These are phyloP conservation scores for Galerucella nymphaeae DNA, from an alignment of 2,888 invertebrate genomes.

Conservation along the genomic window DNA sequence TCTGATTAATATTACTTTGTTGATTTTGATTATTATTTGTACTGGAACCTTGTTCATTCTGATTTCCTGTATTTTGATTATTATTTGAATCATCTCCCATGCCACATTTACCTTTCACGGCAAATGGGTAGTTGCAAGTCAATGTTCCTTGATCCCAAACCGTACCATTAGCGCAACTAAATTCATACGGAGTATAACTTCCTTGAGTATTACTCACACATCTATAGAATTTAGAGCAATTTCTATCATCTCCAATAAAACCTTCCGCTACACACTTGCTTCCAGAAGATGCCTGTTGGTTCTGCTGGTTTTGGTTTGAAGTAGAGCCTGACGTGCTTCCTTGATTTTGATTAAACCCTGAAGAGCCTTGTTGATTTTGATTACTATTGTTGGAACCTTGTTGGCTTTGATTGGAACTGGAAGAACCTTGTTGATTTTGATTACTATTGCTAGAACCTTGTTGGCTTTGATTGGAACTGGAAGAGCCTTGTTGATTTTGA, in stretches of 20 bases:
- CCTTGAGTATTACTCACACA: slow-evolving; percentile 75
- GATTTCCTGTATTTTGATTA: slow-evolving; percentile 21
- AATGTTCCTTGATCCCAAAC: slow-evolving; percentile 78
- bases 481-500: slow-evolving; percentile 18
- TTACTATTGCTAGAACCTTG: slow-evolving; percentile 14
- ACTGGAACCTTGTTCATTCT: slow-evolving; percentile 24
- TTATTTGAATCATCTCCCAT: slow-evolving; percentile 14
- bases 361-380: slow-evolving; percentile 36
- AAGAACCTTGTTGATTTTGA: slow-evolving; percentile 42
- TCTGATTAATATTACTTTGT: slow-evolving; percentile 11
- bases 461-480: slow-evolving; percentile 24
- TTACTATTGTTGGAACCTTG: slow-evolving; percentile 36
- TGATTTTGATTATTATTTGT: not conserved
- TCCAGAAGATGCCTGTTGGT: slow-evolving; percentile 27
- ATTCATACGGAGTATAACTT: slow-evolving; percentile 74
- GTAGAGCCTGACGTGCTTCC: slow-evolving; percentile 34
- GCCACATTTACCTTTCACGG: slow-evolving; percentile 59
- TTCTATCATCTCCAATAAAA: slow-evolving; percentile 74
- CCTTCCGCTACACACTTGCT: slow-evolving; percentile 72
- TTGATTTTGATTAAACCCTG: slow-evolving; percentile 36
- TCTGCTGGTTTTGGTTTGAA: slow-evolving; percentile 37
- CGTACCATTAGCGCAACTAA: slow-evolving; percentile 79
- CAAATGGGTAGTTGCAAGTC: slow-evolving; percentile 79
- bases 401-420: slow-evolving; percentile 41
- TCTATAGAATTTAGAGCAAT: slow-evolving; percentile 81